A percentile compares a stretch with the other conserved stretches of the same genome.
Evolutionary conservation across 2,888 invertebrate species (phyloP).

Genomic region (Eledona agricola): DNA sequence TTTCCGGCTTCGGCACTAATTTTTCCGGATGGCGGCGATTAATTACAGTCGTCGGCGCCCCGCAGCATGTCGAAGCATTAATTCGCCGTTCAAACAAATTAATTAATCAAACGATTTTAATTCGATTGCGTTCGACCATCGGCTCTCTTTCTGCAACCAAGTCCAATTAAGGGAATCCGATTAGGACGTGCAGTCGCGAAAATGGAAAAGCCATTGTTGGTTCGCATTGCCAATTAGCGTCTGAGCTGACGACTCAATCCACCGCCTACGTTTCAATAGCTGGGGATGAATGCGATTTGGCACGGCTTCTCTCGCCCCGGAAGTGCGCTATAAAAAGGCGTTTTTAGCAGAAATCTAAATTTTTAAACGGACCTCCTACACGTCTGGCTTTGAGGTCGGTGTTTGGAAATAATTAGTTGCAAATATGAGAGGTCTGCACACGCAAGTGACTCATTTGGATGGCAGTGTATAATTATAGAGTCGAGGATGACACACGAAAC

Average conservation of each 20-base stretch:
- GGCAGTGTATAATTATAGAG: conserved; percentile 21
- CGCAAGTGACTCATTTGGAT: conserved; percentile 28
- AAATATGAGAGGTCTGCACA: conserved; percentile 27
- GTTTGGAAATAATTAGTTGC: conserved; percentile 25
- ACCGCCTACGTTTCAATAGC: too few species aligned
- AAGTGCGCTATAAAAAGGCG: not conserved
- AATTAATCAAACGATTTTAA: conserved; percentile 45
- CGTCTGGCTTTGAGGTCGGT: conserved; percentile 14
- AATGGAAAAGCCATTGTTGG: conserved; percentile 25
- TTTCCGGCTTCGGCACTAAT: too few species aligned
- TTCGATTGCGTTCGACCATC: conserved; percentile 45
- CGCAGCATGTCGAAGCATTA: conserved; percentile 30
- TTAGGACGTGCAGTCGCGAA: conserved; percentile 39
- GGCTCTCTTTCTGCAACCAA: conserved; percentile 42
- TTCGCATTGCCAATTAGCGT: conserved; percentile 15
- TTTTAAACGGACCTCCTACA: not conserved
- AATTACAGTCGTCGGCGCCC: conserved; percentile 12
- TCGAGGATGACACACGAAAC: too few species aligned
- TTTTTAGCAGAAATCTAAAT: not conserved
- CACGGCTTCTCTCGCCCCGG: too few species aligned
- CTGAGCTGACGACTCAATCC: too few species aligned
- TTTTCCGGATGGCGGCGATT: conserved; percentile 11
- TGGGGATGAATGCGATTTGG: too few species aligned
- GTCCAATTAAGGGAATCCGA: conserved; percentile 50
- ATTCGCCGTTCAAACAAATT: conserved; percentile 40